Evolutionary conservation across 2,797 vertebrate species (phyloP), one percentile per base, ranked within the genome.

Genomic region (Melanotaenia nigrans): DNA sequence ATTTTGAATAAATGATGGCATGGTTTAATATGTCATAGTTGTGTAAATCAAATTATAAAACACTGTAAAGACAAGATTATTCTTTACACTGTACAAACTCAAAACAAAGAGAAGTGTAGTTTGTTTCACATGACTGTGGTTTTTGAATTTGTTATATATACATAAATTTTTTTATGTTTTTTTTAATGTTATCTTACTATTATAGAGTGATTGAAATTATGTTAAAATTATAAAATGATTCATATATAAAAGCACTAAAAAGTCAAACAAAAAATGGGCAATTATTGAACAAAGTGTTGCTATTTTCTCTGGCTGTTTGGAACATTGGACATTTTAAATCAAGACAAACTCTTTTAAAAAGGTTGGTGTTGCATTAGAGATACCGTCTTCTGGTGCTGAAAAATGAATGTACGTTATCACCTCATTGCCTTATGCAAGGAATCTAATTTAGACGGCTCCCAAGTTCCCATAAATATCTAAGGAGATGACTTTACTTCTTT

Each of bases 341-440:
- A 25, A 36, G 56, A 60, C 20, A 70, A 73, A 72, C 49, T 79
- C 25, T 61, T 79, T 78, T 28, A 49, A 65, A 61, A 62, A 47
- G 16, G 49, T 30, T 18, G 0, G 1, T 61, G 13, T 24, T 77
- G 69, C 68, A 62, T 54, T 24, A 42, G 36, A 57, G 54, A 66
- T 22, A 57, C 59, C 35, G 30, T 58, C 68, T 32, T 67, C 22
- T 33, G 30, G 53, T 59, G 10, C 55, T 63, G 22, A 61, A 75
- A 73, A 53, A 71, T 75, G 25, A 69, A 83, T 71, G 18, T n/a
- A 45, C 12, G 9, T 12, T 62, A 40, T 75, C 70, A 66, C 35
- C 36, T 64, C 55, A 36, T 51, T 62, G 51, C 32, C 16, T 73
- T 67, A 80, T 65, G 53, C 61, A 57, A 12, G 18, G 11, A 77